phyloP scores from a whole-genome alignment of 2,888 invertebrate genomes.

The Eristalis intricaria region DNA sequence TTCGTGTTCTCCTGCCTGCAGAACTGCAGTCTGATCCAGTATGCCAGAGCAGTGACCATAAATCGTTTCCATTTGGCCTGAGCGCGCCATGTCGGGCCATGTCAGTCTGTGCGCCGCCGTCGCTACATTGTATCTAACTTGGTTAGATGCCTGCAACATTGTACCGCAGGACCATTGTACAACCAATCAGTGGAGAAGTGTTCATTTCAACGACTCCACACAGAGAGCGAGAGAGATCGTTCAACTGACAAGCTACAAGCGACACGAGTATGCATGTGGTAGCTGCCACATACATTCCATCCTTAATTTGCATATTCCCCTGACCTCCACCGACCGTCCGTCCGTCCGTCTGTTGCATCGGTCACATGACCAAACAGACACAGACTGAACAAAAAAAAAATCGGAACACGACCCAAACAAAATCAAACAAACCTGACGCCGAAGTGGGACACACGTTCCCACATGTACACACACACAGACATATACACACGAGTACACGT shows the following conservation, averaged over 20 bases:
- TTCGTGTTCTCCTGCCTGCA: neutral
- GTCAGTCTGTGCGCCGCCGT: neutral
- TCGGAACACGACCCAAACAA: slow-evolving; percentile 3
- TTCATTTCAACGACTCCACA: neutral
- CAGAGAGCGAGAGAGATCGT: neutral
- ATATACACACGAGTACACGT: too few species aligned
- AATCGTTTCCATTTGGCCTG: neutral
- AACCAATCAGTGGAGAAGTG: neutral
- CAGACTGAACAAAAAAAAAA: neutral
- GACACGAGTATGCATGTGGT: neutral
- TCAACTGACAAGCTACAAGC: neutral
- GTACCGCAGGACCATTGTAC: neutral
- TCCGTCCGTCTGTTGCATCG: neutral
- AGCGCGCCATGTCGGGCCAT: neutral
- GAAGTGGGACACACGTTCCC: slow-evolving; percentile 40
- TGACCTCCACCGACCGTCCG: neutral
- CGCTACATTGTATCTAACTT: neutral
- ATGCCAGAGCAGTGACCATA: neutral
- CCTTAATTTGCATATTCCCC: neutral
- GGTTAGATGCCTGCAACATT: neutral
- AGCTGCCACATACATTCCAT: neutral
- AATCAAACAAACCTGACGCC: slow-evolving; percentile 36
- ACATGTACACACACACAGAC: neutral
- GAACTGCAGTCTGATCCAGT: neutral
- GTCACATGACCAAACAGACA: neutral